Conservation (phyloP, 2,113 vertebrate genomes). For the Macaca nemestrina region DNA sequence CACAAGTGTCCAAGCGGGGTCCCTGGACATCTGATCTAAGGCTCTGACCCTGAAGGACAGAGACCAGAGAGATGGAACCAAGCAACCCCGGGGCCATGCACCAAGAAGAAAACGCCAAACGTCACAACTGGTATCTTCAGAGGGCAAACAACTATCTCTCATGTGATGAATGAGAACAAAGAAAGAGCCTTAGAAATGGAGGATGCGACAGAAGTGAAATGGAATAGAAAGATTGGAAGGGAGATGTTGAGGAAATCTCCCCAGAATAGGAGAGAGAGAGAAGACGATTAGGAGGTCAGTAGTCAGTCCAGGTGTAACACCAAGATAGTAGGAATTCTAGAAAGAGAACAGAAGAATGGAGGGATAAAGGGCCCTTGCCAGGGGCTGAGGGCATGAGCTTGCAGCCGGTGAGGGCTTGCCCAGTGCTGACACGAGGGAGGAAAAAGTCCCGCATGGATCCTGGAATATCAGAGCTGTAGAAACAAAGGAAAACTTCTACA, state of each 20-base stretch:
- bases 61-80: not conserved
- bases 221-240: not conserved
- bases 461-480: not conserved
- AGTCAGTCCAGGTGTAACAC: not conserved
- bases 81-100: too few species aligned
- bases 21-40: not conserved
- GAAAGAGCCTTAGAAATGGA: not conserved
- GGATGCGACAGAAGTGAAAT: not conserved
- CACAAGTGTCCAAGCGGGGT: not conserved
- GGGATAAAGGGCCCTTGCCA: not conserved
- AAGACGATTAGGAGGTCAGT: not conserved
- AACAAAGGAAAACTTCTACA: not conserved
- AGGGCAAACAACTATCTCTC: not conserved
- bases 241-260: not conserved
- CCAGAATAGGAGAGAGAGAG: not conserved
- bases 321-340: not conserved
- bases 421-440: not conserved
- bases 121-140: too few species aligned
- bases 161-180: not conserved
- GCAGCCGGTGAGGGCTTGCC: not conserved
- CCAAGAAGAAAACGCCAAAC: not conserved
- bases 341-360: not conserved
- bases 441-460: not conserved
- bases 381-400: not conserved
- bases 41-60: not conserved